phyloP scores from a whole-genome alignment of 2,797 vertebrate species.

The Siniperca obscura region DNA sequence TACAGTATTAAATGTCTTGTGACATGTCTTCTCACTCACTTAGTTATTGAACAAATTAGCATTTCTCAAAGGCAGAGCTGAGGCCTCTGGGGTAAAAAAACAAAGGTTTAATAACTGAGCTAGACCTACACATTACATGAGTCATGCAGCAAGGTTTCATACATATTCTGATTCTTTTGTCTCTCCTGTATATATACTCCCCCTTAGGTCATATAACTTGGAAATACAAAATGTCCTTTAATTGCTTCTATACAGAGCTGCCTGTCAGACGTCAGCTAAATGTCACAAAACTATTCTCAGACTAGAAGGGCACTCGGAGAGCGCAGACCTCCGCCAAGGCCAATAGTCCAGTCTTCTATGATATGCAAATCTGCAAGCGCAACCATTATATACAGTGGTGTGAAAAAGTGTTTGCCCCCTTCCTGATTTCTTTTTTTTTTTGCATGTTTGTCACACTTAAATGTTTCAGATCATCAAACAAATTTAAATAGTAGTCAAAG shows the following conservation, averaged over 20 bases:
- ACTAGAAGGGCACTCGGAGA: too few species aligned
- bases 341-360: too few species aligned
- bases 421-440: too few species aligned
- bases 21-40: too few species aligned
- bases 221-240: not conserved
- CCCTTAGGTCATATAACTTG: not conserved
- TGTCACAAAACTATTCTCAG: not conserved
- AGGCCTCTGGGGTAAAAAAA: not conserved
- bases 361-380: too few species aligned
- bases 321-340: too few species aligned
- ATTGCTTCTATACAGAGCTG: not conserved
- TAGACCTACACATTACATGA: not conserved
- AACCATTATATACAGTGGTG: too few species aligned
- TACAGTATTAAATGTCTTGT: not conserved
- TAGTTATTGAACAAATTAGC: not conserved
- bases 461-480: too few species aligned
- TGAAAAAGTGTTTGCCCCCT: too few species aligned
- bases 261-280: not conserved
- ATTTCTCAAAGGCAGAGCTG: not conserved
- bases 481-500: too few species aligned
- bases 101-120: not conserved
- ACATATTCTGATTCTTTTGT: not conserved
- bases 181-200: not conserved
- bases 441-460: too few species aligned
- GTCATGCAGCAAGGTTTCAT: not conserved